These are phyloP conservation scores for Odontesthes bonariensis DNA, from an alignment of 2,113 vertebrate genomes.

Conservation along the genomic window DNA sequence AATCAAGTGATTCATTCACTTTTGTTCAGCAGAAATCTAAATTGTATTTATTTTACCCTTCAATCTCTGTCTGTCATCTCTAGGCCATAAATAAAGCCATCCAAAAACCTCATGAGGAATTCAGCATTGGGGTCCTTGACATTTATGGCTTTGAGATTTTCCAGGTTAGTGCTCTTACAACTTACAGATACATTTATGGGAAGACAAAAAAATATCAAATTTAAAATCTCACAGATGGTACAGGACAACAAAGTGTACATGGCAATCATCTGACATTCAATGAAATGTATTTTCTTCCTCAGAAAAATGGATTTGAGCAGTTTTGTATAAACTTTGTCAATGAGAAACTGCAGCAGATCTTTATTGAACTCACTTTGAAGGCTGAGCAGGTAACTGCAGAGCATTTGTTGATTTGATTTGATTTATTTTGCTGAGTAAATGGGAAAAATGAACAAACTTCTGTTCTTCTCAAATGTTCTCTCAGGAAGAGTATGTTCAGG, in stretches of 20 bases:
- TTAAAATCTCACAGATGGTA: not conserved
- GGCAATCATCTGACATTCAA: not conserved
- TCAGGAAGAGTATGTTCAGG: constrained; percentile 97
- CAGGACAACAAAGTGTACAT: constrained; percentile 5
- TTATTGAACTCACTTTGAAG: constrained; percentile 97
- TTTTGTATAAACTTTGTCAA: constrained; percentile 99
- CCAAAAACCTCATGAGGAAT: constrained; percentile 92
- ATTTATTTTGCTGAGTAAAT: not conserved
- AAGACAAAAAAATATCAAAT: constrained; percentile 8
- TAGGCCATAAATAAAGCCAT: constrained; percentile 96
- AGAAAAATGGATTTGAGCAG: constrained; percentile 98
- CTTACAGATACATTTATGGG: constrained; percentile 3
- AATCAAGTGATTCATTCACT: not conserved
- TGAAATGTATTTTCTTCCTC: constrained; percentile 17
- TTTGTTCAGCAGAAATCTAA: not conserved
- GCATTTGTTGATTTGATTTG: not conserved
- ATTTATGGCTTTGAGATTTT: constrained; percentile 99
- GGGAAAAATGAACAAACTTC: not conserved
- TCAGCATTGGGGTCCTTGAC: constrained; percentile 94
- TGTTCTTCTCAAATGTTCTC: not conserved
- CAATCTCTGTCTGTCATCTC: not conserved
- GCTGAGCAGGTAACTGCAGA: constrained; percentile 90
- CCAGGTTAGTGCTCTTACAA: constrained; percentile 82
- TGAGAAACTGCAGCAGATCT: constrained; percentile 98
- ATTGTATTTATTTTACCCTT: not conserved